A percentile compares a stretch with the other conserved stretches of the same genome.
phyloP scores from a whole-genome alignment of 2,113 vertebrate genomes.

The Amazona guildingii region DNA sequence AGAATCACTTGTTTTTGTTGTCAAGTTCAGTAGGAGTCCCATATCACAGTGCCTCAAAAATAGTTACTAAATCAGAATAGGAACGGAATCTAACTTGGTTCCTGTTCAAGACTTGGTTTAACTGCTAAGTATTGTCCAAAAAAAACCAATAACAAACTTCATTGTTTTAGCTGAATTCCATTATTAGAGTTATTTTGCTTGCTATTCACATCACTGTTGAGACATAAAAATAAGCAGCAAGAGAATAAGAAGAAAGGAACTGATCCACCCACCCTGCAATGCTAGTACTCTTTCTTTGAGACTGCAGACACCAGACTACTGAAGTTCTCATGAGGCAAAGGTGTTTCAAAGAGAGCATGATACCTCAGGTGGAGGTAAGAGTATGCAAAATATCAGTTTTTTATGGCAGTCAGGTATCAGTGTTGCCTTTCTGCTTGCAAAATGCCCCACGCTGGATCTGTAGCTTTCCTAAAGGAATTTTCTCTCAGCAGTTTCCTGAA shows the following conservation, averaged over 20 bases:
- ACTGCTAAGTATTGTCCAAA: not conserved
- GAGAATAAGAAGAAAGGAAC: not conserved
- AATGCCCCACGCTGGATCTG: not conserved
- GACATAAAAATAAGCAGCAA: not conserved
- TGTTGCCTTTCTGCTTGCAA: not conserved
- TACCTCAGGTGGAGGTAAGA: not conserved
- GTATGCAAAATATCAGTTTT: not conserved
- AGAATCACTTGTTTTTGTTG: not conserved
- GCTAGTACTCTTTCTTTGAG: not conserved
- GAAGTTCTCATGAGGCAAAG: not conserved
- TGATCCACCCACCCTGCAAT: not conserved
- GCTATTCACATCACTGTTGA: not conserved
- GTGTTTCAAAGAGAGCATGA: not conserved
- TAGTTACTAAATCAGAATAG: not conserved
- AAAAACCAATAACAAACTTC: not conserved
- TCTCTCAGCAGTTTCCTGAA: constrained; percentile 52
- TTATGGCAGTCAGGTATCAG: not conserved
- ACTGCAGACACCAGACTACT: not conserved
- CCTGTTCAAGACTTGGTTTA: not conserved
- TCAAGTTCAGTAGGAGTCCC: not conserved
- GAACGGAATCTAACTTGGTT: not conserved
- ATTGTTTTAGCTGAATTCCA: constrained; percentile 14
- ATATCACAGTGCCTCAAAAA: not conserved
- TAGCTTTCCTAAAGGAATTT: constrained; percentile 20
- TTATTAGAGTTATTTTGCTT: not conserved